Conservation (phyloP, 2,888 invertebrate species). For the Leucophora obtusa region DNA sequence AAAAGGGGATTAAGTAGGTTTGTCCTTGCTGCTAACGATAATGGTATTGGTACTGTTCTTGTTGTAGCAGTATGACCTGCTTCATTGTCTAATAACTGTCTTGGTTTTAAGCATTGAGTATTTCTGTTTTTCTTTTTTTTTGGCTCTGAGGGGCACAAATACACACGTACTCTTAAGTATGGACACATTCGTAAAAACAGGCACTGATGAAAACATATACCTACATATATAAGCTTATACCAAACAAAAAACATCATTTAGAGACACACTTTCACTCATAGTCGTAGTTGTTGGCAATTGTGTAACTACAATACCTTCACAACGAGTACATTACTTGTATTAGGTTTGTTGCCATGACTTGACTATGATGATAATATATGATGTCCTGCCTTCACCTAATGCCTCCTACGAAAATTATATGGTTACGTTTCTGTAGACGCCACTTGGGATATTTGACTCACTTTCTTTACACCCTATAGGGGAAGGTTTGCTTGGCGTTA, state of each 20-base stretch:
- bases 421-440: conserved; percentile 16
- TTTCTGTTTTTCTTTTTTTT: background rate
- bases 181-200: background rate
- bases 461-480: background rate
- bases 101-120: conserved; percentile 33
- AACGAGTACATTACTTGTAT: background rate
- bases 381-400: conserved; percentile 18
- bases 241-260: background rate
- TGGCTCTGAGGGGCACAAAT: conserved; percentile 6
- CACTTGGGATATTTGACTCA: background rate
- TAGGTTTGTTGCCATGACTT: conserved; percentile 26
- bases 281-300: background rate
- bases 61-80: conserved; percentile 23
- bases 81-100: conserved; percentile 59
- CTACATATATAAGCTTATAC: background rate
- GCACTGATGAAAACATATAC: conserved; percentile 27
- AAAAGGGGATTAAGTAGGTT: conserved; percentile 52
- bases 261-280: background rate
- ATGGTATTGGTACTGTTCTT: conserved; percentile 6
- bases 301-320: background rate
- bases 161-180: no score
- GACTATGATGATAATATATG: conserved; percentile 28
- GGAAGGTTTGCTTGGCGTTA: background rate
- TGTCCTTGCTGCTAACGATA: conserved; percentile 36
- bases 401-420: conserved; percentile 25